Conservation (phyloP, 2,113 vertebrate species). For the Pitta sordida region DNA sequence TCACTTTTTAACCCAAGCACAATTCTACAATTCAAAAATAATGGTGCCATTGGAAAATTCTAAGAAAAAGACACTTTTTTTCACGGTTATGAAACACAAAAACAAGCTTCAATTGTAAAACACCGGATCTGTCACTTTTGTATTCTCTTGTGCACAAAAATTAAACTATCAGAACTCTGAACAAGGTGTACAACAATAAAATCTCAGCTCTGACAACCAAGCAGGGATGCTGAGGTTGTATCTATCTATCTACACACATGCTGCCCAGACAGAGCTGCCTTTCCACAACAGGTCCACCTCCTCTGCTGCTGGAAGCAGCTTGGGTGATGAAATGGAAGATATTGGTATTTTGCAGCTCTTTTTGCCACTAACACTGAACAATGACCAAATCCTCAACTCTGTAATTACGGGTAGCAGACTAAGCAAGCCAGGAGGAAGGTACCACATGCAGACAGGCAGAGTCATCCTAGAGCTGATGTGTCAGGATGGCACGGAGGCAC, state of each 20-base stretch:
- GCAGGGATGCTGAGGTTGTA: not conserved
- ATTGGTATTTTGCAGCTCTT: not conserved
- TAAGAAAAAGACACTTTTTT: conserved; percentile 55
- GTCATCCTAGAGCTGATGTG: not conserved
- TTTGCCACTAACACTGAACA: not conserved
- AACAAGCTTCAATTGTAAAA: not conserved
- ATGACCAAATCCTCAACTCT: not conserved
- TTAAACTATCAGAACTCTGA: not conserved
- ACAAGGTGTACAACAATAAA: conserved; percentile 51
- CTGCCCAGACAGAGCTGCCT: not conserved
- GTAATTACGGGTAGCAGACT: not conserved
- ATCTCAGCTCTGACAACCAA: conserved; percentile 28
- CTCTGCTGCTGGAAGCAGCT: not conserved
- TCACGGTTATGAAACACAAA: not conserved
- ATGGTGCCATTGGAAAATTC: conserved; percentile 36
- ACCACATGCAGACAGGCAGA: conserved; percentile 10
- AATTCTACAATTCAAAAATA: conserved; percentile 62
- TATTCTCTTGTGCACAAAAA: not conserved
- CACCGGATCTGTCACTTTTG: not conserved
- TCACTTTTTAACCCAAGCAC: conserved; percentile 17
- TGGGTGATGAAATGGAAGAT: not conserved
- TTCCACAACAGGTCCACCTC: not conserved
- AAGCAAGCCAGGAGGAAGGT: not conserved
- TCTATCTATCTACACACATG: not conserved
- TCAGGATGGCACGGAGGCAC: not conserved